A percentile compares a stretch with the other conserved stretches of the same genome.
These are phyloP conservation scores for Drosophila sulfurigaster DNA, from an alignment of 1,140 invertebrate species.

Conservation along the genomic window DNA sequence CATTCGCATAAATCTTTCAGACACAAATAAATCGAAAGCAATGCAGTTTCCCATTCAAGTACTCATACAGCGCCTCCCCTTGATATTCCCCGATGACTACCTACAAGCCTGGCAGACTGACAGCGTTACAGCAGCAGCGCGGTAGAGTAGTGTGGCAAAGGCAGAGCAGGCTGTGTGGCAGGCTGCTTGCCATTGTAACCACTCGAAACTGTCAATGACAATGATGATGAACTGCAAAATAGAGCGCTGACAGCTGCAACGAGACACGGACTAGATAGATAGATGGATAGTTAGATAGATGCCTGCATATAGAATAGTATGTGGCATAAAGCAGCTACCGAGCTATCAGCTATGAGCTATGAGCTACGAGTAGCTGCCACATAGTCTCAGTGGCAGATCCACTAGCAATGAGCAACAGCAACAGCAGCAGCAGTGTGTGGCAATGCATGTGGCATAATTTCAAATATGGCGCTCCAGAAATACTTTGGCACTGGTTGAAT, in stretches of 20 bases:
- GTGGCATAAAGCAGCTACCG: conserved; percentile 38
- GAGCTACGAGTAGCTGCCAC: conserved; percentile 14
- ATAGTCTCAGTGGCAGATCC: conserved; percentile 6
- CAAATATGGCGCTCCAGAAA: conserved; percentile 80
- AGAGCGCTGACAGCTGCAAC: conserved; percentile 80
- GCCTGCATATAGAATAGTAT: conserved; percentile 51
- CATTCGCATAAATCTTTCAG: conserved; percentile 54
- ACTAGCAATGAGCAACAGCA: neutral
- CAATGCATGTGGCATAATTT: conserved; percentile 77
- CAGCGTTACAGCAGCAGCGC: neutral
- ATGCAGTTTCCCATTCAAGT: conserved; percentile 56
- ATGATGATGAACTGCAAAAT: conserved; percentile 83
- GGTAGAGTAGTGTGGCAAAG: conserved; percentile 6
- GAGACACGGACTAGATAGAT: conserved; percentile 70
- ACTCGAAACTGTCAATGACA: conserved; percentile 82
- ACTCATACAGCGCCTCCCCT: conserved; percentile 1
- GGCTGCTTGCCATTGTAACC: conserved; percentile 75
- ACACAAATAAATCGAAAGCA: conserved; percentile 75
- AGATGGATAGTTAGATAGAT: conserved; percentile 31
- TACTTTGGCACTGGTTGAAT: conserved; percentile 73
- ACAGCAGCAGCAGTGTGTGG: conserved; percentile 12
- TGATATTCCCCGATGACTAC: conserved; percentile 6
- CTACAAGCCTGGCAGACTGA: conserved; percentile 6
- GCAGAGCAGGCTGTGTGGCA: conserved; percentile 9
- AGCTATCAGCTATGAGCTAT: neutral